Evolutionary conservation across 2,888 invertebrate species (phyloP).

Genomic region (Dasysyrphus albostriatus): DNA sequence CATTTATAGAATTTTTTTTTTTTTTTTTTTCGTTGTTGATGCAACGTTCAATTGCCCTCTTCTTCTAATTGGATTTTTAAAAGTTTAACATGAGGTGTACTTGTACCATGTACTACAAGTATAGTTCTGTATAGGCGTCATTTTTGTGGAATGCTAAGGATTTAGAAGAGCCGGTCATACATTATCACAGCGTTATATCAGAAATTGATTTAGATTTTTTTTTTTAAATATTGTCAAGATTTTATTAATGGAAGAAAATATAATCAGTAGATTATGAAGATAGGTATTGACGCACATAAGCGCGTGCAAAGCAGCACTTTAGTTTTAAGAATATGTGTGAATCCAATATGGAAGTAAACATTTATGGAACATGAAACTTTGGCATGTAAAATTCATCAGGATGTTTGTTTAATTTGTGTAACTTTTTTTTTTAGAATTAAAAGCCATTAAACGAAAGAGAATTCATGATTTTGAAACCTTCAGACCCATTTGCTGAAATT

Average conservation of each 20-base stretch:
- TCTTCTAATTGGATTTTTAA: slow-evolving; percentile 51
- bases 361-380: background rate
- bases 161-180: background rate
- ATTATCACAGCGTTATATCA: background rate
- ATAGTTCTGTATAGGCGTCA: background rate
- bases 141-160: background rate
- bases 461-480: too few species aligned
- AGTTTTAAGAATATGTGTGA: background rate
- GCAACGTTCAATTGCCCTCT: slow-evolving; percentile 42
- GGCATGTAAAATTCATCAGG: background rate
- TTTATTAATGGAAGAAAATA: background rate
- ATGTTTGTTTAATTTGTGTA: slow-evolving; percentile 3
- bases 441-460: too few species aligned
- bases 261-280: background rate
- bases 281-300: background rate
- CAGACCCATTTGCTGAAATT: too few species aligned
- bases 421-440: background rate
- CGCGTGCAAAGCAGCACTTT: background rate
- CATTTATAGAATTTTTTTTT: background rate
- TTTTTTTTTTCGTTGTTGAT: background rate
- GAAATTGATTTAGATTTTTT: slow-evolving; percentile 14
- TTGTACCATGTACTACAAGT: background rate
- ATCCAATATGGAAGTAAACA: background rate
- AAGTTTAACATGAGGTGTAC: slow-evolving; percentile 3
- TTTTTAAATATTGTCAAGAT: background rate